phyloP scores from a whole-genome alignment of 2,113 vertebrate species.

The Pagrus major region DNA sequence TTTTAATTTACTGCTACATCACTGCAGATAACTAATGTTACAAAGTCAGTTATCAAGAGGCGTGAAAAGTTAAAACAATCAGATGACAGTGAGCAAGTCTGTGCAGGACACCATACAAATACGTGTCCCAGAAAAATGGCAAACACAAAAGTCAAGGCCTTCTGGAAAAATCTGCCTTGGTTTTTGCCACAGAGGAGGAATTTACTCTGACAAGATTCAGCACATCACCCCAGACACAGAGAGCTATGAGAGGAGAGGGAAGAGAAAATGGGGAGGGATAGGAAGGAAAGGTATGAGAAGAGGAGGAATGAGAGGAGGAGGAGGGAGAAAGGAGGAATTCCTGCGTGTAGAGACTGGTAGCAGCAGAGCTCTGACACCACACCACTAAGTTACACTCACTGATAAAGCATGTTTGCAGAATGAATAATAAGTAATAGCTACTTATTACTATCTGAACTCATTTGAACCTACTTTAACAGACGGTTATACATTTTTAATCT shows the following conservation, averaged over 20 bases:
- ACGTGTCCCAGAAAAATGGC: neutral
- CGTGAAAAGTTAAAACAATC: neutral
- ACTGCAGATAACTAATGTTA: neutral
- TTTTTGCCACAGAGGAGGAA: conserved; percentile 40
- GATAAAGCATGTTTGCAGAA: conserved; percentile 25
- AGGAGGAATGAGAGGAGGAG: conserved; percentile 27
- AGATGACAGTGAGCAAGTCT: neutral
- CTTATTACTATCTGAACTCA: neutral
- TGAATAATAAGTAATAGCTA: conserved; percentile 24
- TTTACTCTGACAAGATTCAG: conserved; percentile 68
- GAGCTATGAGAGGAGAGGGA: neutral
- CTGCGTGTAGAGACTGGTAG: conserved; percentile 66
- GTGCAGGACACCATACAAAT: neutral
- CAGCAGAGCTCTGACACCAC: conserved; percentile 10
- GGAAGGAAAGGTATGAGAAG: conserved; percentile 29
- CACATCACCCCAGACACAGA: conserved; percentile 41
- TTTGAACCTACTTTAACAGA: neutral
- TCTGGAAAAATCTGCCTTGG: conserved; percentile 11
- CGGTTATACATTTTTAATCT: neutral
- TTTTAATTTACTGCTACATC: neutral
- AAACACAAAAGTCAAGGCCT: neutral
- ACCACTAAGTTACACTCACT: neutral
- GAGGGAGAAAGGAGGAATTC: conserved; percentile 51
- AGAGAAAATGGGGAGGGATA: neutral
- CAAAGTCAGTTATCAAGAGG: neutral